These are phyloP conservation scores for Hyperoodon ampullatus DNA, from an alignment of 2,113 vertebrate species.

Conservation along the genomic window DNA sequence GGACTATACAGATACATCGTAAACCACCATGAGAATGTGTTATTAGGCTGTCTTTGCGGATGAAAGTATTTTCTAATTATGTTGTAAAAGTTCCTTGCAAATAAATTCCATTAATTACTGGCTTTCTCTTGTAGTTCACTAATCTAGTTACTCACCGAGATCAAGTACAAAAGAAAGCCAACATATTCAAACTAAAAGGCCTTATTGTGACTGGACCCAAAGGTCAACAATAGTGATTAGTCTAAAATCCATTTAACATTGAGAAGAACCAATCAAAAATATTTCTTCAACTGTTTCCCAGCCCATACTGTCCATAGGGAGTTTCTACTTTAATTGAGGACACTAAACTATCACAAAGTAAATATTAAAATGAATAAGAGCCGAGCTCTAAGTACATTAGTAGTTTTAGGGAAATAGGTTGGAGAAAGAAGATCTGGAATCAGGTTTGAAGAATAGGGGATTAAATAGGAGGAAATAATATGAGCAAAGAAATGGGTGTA, in stretches of 20 bases:
- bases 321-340: background rate
- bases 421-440: background rate
- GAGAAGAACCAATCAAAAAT: background rate
- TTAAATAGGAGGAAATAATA: slow-evolving; percentile 1
- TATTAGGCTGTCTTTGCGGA: slow-evolving; percentile 58
- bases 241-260: slow-evolving; percentile 27
- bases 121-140: slow-evolving; percentile 44
- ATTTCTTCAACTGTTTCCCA: slow-evolving; percentile 2
- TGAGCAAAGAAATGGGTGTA: background rate
- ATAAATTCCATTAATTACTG: slow-evolving; percentile 55
- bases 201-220: background rate
- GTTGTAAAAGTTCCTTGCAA: slow-evolving; percentile 57
- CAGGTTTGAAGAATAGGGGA: background rate
- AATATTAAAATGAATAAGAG: background rate
- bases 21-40: slow-evolving; percentile 47
- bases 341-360: background rate
- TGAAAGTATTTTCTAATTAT: slow-evolving; percentile 37
- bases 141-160: background rate
- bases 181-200: background rate
- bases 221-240: background rate
- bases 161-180: slow-evolving; percentile 30
- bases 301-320: background rate
- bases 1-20: background rate
- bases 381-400: background rate
- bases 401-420: background rate